Base-by-base conservation (phyloP, 2,888 invertebrate genomes). In the Sthenelais limicola region DNA sequence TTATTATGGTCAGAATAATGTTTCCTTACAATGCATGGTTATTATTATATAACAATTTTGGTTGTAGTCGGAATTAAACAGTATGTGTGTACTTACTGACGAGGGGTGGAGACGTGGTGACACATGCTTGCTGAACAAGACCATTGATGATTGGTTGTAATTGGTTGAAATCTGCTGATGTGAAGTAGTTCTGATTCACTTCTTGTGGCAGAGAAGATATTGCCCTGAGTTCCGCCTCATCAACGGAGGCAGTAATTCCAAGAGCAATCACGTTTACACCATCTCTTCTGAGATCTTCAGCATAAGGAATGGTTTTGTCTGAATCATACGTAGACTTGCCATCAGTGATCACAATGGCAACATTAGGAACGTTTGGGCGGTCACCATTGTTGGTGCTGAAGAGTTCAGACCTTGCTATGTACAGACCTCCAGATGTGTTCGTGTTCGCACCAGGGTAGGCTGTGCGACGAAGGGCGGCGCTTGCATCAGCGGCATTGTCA, bases 181-280 rank as follows among this genome's bases (percentile, higher is more conserved):
- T 43, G 62, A 69, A 73, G 30, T 70, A 73, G 62, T 73, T 69
- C 32, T 35, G 30, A 28, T 62, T 33, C 58, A 28, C 24, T 5
- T 33, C 12, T 26, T 69, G 73, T 18, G 73, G 73, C 35, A 38
- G 49, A 4, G 73, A 73, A 1, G 73, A 68, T 24, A 73, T 70
- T 15, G 21, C 35, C 18, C 28, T 49, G 3, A 73, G 35, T 24
- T 73, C 73, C 30, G 24, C n/a, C 30, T 58, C 70, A 24, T 73
- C 49, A 18, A 69, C 52, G 1, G 47, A 33, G 18, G 26, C 33
- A 12, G 73, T 71, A n/a, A 73, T 33, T 9, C 73, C 73, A 33
- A 73, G n/a, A n/a, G 33, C 21, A 56, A 58, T 52, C 5, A 73
- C 56, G 7, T 58, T 30, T 18, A 73, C 71, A n/a, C 70, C 70